Evolutionary conservation across 2,113 vertebrate species (phyloP).

Genomic region (Lampris incognitus): DNA sequence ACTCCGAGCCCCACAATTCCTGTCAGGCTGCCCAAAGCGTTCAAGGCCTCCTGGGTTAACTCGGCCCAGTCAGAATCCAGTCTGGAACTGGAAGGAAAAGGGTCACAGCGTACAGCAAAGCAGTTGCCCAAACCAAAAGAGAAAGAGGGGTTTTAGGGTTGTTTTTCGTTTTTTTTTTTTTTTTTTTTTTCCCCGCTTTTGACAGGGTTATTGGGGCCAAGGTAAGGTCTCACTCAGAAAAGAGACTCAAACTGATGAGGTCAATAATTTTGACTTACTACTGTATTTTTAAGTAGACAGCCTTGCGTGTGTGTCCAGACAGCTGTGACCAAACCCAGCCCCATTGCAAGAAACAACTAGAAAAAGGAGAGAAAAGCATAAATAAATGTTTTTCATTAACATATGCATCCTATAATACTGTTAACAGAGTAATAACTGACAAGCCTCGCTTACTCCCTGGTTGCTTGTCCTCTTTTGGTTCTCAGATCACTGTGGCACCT

Average conservation of each 20-base stretch:
- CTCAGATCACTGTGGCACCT: slow-evolving; percentile 64
- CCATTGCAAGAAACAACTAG: slow-evolving; percentile 37
- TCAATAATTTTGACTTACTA: slow-evolving; percentile 38
- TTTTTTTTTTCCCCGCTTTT: background rate
- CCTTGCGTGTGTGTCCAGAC: slow-evolving; percentile 62
- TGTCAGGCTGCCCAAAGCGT: slow-evolving; percentile 39
- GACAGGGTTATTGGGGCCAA: slow-evolving; percentile 16
- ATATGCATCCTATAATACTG: slow-evolving; percentile 58
- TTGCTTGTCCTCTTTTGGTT: slow-evolving; percentile 52
- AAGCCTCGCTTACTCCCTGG: slow-evolving; percentile 52
- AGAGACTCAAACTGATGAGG: slow-evolving; percentile 4
- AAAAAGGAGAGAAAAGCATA: slow-evolving; percentile 37
- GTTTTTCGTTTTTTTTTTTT: too few relatives aligned
- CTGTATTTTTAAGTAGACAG: slow-evolving; percentile 52
- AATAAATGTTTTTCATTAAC: slow-evolving; percentile 28
- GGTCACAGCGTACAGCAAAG: slow-evolving; percentile 49
- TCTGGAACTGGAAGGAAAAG: slow-evolving; percentile 39
- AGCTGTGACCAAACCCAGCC: slow-evolving; percentile 58
- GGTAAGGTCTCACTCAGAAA: slow-evolving; percentile 4
- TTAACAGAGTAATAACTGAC: slow-evolving; percentile 52
- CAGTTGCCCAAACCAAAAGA: slow-evolving; percentile 82
- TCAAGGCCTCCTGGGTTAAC: slow-evolving; percentile 75
- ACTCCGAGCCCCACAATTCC: slow-evolving; percentile 26
- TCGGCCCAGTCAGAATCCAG: slow-evolving; percentile 30
- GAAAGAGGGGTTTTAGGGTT: slow-evolving; percentile 60